Evolutionary conservation across 2,113 vertebrate genomes (phyloP).

Genomic region (Triplophysa siluroides): DNA sequence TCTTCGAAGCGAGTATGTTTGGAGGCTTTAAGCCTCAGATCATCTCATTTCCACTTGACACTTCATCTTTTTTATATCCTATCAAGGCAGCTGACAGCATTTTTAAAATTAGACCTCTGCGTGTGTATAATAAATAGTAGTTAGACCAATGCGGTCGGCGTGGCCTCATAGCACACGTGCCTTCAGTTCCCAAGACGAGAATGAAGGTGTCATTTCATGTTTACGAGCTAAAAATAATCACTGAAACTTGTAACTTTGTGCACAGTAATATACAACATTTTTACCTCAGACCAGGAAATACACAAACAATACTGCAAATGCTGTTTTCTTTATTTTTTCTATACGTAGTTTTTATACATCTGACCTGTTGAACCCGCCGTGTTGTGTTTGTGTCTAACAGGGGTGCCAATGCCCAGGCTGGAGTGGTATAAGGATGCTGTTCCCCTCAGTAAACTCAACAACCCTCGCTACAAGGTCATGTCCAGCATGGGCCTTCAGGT

Average conservation of each 20-base stretch:
- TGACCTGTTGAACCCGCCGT: not conserved
- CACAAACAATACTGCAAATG: not conserved
- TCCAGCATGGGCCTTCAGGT: slow-evolving; percentile 79
- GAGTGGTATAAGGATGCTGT: slow-evolving; percentile 90
- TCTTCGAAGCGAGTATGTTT: slow-evolving; percentile 42
- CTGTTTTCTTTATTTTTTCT: not conserved
- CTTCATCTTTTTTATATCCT: slow-evolving; percentile 39
- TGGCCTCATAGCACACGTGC: not conserved
- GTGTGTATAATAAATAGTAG: slow-evolving; percentile 4
- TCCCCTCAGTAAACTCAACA: slow-evolving; percentile 77
- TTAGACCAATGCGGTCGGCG: not conserved
- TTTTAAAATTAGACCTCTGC: slow-evolving; percentile 26
- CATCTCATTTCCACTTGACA: slow-evolving; percentile 48
- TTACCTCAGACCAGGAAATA: not conserved
- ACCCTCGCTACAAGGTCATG: slow-evolving; percentile 84
- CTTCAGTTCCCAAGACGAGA: not conserved
- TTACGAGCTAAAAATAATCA: not conserved
- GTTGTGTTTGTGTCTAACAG: slow-evolving; percentile 63
- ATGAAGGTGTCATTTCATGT: not conserved
- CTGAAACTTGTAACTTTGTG: not conserved
- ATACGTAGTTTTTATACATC: not conserved
- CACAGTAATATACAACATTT: not conserved
- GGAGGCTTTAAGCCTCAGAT: slow-evolving; percentile 45
- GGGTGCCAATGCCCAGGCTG: slow-evolving; percentile 82
- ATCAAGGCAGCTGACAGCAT: slow-evolving; percentile 4